Evolutionary conservation across 2,113 vertebrate genomes (phyloP), one percentile per base, ranked within the genome.

Genomic region (Crocuta crocuta): DNA sequence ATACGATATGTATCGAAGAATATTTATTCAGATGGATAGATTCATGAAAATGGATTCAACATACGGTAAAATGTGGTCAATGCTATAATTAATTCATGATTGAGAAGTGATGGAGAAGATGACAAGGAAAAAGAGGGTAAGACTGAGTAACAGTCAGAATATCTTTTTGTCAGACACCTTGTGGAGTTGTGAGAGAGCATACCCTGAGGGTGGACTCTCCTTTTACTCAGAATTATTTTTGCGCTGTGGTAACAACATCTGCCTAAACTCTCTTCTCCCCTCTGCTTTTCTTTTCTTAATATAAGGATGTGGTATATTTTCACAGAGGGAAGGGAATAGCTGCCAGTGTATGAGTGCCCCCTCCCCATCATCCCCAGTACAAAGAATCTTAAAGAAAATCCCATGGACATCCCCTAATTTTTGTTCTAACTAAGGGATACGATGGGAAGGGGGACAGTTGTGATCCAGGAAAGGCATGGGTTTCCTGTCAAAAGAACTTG

Each of bases 1-100:
- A 93, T 48, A 70, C 74, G 39, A n/a, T 50, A 68, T 61, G 15
- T 68, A 82, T 68, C 76, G 82, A 28, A 85, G 45, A 81, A 82
- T 55, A 48, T 70, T 89, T 92, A 92, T 84, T 93, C 31, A 82
- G 28, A 68, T 73, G 73, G 17, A 61, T 82, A 39, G 15, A n/a
- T 48, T 9, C 45, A 31, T 87, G 33, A 74, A 97, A 91, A 95
- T 76, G 35, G 39, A 48, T 84, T 79, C n/a, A 92, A 80, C 89
- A 61, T 23, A 70, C 24, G 48, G 23, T 74, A 43, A 87, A 80
- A 87, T 80, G n/a, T 83, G 65, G 53, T 53, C 84, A 76, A 10
- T 81, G 65, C 17, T 48, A 10, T 81, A 63, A 48, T 86, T 95
- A 76, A 76, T 91, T 80, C 31, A 35, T 73, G 35, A 86, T 5